Evolutionary conservation across 1,140 invertebrate genomes (phyloP).

Genomic region (Drosophila setifemur): DNA sequence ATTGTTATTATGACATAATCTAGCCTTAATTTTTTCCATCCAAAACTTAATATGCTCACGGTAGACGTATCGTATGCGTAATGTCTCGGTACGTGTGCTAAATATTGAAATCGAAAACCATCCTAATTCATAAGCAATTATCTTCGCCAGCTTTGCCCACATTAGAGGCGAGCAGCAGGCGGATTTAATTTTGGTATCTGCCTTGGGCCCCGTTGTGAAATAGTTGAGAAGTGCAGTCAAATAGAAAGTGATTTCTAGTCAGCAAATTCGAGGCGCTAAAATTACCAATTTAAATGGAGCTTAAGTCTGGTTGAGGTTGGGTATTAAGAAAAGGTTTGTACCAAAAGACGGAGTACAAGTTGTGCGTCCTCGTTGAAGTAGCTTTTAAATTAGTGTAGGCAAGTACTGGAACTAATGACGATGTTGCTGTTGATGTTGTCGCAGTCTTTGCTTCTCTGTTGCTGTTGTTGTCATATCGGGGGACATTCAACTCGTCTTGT

Average conservation of each 20-base stretch:
- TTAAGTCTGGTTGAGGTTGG: conserved; percentile 25
- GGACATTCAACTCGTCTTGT: conserved; percentile 61
- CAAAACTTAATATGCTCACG: conserved; percentile 1
- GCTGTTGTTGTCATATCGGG: conserved; percentile 28
- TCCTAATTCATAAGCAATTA: conserved; percentile 72
- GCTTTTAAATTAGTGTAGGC: conserved; percentile 73
- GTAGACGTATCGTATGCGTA: conserved; percentile 57
- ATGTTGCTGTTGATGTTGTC: conserved; percentile 39
- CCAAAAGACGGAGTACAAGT: conserved; percentile 20
- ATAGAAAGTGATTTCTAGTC: conserved; percentile 76
- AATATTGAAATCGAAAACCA: conserved; percentile 53
- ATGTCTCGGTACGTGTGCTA: conserved; percentile 59
- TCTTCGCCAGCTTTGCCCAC: conserved; percentile 61
- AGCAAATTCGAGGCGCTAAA: conserved; percentile 67
- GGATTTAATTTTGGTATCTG: conserved; percentile 24
- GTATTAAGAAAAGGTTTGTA: conserved; percentile 14
- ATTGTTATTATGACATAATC: conserved; percentile 40
- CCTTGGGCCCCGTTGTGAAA: conserved; percentile 31
- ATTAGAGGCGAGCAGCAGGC: conserved; percentile 18
- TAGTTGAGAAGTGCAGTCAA: conserved; percentile 52
- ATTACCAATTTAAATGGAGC: conserved; percentile 60
- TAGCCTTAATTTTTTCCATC: background rate
- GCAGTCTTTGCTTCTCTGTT: conserved; percentile 9
- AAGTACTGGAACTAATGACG: conserved; percentile 77
- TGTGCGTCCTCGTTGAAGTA: conserved; percentile 58